phyloP scores from a whole-genome alignment of 2,888 invertebrate species.

The Nysson spinosus region DNA sequence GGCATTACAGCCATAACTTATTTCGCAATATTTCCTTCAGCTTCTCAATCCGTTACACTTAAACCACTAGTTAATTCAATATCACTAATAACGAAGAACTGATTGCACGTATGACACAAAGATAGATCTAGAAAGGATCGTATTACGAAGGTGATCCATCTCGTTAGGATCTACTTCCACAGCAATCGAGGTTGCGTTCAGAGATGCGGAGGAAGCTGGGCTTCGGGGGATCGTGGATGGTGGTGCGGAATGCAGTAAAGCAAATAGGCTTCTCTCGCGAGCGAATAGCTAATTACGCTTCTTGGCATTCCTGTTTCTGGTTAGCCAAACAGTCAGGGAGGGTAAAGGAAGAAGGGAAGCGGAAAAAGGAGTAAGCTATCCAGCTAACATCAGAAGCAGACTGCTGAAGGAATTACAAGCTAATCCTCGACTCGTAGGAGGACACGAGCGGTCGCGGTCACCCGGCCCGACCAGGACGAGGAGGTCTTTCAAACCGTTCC shows the following conservation, averaged over 20 bases:
- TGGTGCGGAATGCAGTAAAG: constrained; percentile 71
- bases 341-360: constrained; percentile 8
- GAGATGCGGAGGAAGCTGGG: constrained; percentile 9
- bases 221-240: constrained; percentile 58
- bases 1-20: constrained; percentile 62
- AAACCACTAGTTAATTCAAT: constrained; percentile 23
- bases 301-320: constrained; percentile 76
- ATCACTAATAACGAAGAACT: no score
- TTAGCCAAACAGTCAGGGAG: constrained; percentile 61
- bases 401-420: constrained; percentile 64
- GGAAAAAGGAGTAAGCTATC: constrained; percentile 16
- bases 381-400: constrained; percentile 21
- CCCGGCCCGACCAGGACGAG: constrained; percentile 37
- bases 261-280: constrained; percentile 69
- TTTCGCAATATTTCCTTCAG: constrained; percentile 58
- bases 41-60: no score
- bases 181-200: constrained; percentile 25
- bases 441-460: constrained; percentile 75
- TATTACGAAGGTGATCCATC: constrained; percentile 17
- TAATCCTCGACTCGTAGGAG: constrained; percentile 75
- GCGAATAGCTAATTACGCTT: constrained; percentile 76
- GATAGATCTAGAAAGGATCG: constrained; percentile 2
- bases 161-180: constrained; percentile 34
- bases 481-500: constrained; percentile 18
- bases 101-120: constrained; percentile 6